phyloP scores from a whole-genome alignment of 2,888 invertebrate genomes.

The Tuta absoluta region DNA sequence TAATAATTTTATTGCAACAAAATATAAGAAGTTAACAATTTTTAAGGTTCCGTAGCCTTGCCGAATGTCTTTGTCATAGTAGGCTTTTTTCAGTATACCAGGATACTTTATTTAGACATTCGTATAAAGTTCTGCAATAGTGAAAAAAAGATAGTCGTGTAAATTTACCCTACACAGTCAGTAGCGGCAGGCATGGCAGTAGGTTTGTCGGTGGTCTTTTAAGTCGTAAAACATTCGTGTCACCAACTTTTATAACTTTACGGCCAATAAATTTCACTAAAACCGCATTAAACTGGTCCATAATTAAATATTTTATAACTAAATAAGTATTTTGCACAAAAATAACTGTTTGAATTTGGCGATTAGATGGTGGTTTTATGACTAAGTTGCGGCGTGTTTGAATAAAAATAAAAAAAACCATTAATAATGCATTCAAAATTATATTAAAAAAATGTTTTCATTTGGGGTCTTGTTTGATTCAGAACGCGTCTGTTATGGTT shows the following conservation, averaged over 20 bases:
- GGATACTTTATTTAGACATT: too few species aligned
- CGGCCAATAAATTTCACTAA: conserved; percentile 38
- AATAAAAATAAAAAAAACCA: background rate
- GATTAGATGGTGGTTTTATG: background rate
- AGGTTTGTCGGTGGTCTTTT: conserved; percentile 1
- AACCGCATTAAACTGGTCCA: conserved; percentile 11
- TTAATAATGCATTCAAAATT: background rate
- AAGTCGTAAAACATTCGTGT: conserved; percentile 30
- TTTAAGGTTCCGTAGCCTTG: too few species aligned
- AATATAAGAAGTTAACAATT: too few species aligned
- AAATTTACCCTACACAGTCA: background rate
- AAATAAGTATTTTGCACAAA: conserved; percentile 9
- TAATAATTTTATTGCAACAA: too few species aligned
- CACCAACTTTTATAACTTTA: conserved; percentile 36
- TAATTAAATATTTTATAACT: conserved; percentile 17
- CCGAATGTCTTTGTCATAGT: too few species aligned
- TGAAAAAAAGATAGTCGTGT: too few species aligned
- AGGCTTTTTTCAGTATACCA: too few species aligned
- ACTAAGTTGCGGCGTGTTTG: background rate
- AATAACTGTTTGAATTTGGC: background rate
- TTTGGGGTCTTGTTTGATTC: too few species aligned
- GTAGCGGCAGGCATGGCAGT: background rate
- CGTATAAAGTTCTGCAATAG: too few species aligned
- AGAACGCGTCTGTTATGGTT: too few species aligned
- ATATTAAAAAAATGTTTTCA: too few species aligned